Evolutionary conservation across 2,113 vertebrate species (phyloP), one percentile per base, ranked within the genome.

Genomic region (Bubo bubo): DNA sequence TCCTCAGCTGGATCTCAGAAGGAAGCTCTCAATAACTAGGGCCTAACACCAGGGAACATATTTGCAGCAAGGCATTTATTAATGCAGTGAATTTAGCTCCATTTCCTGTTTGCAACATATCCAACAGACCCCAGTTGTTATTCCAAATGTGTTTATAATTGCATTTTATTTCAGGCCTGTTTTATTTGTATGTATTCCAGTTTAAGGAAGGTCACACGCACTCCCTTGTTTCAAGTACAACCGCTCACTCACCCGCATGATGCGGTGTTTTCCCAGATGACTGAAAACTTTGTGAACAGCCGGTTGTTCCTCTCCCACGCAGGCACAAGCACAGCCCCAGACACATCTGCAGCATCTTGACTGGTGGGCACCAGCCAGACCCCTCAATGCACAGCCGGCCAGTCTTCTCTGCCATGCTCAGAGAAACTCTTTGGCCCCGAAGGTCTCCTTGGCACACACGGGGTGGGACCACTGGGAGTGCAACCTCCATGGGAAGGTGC

Each of bases 121-220:
- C 94, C 93, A 90, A 56, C 89, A 90, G 91, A 66, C 53, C 79
- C 83, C 59, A 73, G 85, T 70, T 86, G 55, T 90, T 76, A 66
- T 55, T 88, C 89, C 58, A 68, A 95, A 95, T 17, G 49, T 85
- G 91, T 89, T 92, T 94, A 75, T 92, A 94, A 92, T 73, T 68
- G 47, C 39, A 62, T 89, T 90, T 96, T 50, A 93, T 95, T 94
- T 76, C 77, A 55, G 39, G 77, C 53, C 71, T 91, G 77, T 58
- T 95, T 90, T 76, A 88, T 79, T 94, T 95, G 93, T 93, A 91
- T 6, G 7, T 27, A 73, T 62, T 90, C 91, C 84, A 93, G 58
- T 26, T 12, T 35, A 56, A 35, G 68, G 82, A 71, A 92, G 88
- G 83, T 94, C 89, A 72, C 80, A 79, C 5, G 2, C 73, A 58